phyloP scores from a whole-genome alignment of 53 echinoderm and acorn worm genomes.

The Henricia sp. region DNA sequence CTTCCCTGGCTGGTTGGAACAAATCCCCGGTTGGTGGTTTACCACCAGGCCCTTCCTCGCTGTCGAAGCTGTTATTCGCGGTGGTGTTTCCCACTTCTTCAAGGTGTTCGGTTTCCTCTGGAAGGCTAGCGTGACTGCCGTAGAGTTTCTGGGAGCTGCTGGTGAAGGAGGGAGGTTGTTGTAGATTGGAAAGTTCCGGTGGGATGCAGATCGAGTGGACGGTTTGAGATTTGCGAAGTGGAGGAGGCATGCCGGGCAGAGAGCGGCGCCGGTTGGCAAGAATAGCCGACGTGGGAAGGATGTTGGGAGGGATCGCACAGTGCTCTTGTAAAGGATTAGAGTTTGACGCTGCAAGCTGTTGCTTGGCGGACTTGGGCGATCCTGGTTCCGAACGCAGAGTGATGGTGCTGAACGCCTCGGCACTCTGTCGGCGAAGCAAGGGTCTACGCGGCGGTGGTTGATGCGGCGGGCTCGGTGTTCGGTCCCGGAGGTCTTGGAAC shows the following conservation, averaged over 20 bases:
- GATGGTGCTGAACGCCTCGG: slow-evolving; percentile 64
- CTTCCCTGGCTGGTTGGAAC: background rate
- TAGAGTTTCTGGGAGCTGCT: slow-evolving; percentile 60
- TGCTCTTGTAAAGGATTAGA: background rate
- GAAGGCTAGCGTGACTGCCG: slow-evolving; percentile 17
- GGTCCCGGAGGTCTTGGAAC: slow-evolving; percentile 22
- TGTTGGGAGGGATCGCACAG: slow-evolving; percentile 11
- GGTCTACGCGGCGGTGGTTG: slow-evolving; percentile 51
- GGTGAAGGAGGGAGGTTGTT: background rate
- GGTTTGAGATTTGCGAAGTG: slow-evolving; percentile 85
- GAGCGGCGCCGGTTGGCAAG: slow-evolving; percentile 55
- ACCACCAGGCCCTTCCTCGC: slow-evolving; percentile 20
- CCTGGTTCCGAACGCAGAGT: background rate
- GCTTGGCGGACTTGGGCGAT: slow-evolving; percentile 20
- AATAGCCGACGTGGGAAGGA: slow-evolving; percentile 14
- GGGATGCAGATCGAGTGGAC: slow-evolving; percentile 78
- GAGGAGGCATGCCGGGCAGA: slow-evolving; percentile 86
- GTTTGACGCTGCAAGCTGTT: slow-evolving; percentile 23
- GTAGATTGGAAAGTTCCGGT: slow-evolving; percentile 45
- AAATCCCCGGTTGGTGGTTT: background rate
- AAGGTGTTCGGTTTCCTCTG: slow-evolving; percentile 27
- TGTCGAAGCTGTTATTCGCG: background rate
- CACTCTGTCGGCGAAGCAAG: slow-evolving; percentile 70
- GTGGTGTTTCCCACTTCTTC: slow-evolving; percentile 29
- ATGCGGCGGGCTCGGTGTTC: slow-evolving; percentile 51